Evolutionary conservation across 2,113 vertebrate species (phyloP), one percentile per base, ranked within the genome.

Genomic region (Patagioenas fasciata): DNA sequence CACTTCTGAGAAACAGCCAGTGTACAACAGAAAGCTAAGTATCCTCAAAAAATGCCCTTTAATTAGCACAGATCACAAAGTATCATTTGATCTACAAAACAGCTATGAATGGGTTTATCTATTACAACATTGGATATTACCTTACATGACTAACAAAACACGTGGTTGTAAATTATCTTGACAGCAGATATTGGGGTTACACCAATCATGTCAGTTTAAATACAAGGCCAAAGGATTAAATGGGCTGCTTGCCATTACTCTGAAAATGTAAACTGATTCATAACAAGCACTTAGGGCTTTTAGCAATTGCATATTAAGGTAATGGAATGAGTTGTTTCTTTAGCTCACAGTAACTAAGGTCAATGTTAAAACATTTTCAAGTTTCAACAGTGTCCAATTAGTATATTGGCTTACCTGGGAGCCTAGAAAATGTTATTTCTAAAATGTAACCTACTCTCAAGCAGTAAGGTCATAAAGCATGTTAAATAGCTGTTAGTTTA

Each of bases 351-450:
- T 72, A 69, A 91, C 64, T 53, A 77, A 81, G 74, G 83, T 77
- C 69, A 70, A 51, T 25, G 34, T 77, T 91, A 83, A 89, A 89
- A 83, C 12, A 71, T 82, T 48, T 88, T 61, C 29, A 34, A 71
- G 38, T 89, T 89, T 93, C 58, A 85, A 64, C 21, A 70, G 61
- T 34, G 53, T 83, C 79, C 60, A 85, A 62, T 95, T 85, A 88
- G 48, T 75, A 58, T 54, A 42, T 4, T 57, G 34, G 24, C 74
- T 97, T 93, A 70, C 71, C 58, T 89, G 17, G 7, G 42, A 34
- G 75, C 85, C 84, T 82, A 85, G 40, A 96, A 95, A 90, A 65
- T 34, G 28, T 54, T 61, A 20, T 47, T 71, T 93, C 95, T 38
- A 62, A 81, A 85, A 89, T 31, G 15, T 38, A 90, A 32, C 67